Evolutionary conservation across 2,888 invertebrate species (phyloP).

Genomic region (Rhingia rostrata): DNA sequence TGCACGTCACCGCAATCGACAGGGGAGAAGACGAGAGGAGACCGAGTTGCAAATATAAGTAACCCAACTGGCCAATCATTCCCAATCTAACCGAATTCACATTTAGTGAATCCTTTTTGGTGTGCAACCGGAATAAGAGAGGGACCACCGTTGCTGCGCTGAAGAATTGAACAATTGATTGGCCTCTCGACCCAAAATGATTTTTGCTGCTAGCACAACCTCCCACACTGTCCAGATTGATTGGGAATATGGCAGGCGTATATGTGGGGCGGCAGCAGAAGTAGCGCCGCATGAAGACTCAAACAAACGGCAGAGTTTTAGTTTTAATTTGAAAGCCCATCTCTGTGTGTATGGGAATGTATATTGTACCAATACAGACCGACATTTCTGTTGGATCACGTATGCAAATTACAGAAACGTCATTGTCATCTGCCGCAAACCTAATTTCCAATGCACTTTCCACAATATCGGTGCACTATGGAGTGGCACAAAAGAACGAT

Average conservation of each 20-base stretch:
- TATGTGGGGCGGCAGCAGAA: not conserved
- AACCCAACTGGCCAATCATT: conserved; percentile 72
- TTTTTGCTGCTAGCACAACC: conserved; percentile 11
- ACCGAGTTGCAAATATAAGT: conserved; percentile 56
- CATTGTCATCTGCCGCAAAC: conserved; percentile 70
- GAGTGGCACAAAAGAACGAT: not conserved
- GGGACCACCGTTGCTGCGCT: not conserved
- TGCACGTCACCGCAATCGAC: conserved; percentile 60
- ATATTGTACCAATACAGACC: no score
- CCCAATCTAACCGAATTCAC: conserved; percentile 66
- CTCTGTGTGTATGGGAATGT: not conserved
- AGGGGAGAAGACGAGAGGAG: conserved; percentile 23
- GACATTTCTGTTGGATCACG: conserved; percentile 36
- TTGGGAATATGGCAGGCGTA: not conserved
- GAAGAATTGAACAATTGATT: conserved; percentile 70
- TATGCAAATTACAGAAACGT: conserved; percentile 61
- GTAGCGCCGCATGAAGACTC: conserved; percentile 3
- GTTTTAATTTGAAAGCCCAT: conserved; percentile 33
- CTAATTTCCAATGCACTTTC: conserved; percentile 68
- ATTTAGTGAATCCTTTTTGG: conserved; percentile 57
- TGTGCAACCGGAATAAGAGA: conserved; percentile 15
- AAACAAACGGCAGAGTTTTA: conserved; percentile 37
- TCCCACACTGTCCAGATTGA: conserved; percentile 28
- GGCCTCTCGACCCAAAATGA: conserved; percentile 56
- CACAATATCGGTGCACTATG: conserved; percentile 1